Evolutionary conservation across 2,797 vertebrate species (phyloP).

Genomic region (Cryptoprocta ferox): DNA sequence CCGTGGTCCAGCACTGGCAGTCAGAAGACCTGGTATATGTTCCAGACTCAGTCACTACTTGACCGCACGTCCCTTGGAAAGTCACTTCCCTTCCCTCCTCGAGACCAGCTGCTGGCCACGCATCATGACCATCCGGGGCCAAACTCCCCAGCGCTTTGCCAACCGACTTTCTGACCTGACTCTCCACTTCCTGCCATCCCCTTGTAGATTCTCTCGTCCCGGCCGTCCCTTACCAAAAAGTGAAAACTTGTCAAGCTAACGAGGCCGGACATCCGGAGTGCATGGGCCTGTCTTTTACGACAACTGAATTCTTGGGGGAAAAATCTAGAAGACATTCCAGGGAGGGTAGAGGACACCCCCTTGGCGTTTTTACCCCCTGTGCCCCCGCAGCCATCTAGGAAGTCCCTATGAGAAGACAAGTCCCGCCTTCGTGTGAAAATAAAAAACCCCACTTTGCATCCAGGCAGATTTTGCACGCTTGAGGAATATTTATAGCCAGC

Average conservation of each 20-base stretch:
- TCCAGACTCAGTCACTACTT: neutral
- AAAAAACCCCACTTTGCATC: neutral
- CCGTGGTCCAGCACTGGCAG: no score
- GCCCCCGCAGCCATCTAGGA: accelerated
- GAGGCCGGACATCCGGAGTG: neutral
- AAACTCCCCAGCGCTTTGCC: neutral
- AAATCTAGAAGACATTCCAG: neutral
- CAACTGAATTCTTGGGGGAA: neutral
- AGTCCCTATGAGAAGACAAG: neutral
- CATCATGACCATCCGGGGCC: accelerated
- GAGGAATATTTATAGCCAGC: constrained; percentile 56
- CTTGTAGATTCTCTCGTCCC: neutral
- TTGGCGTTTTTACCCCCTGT: no score
- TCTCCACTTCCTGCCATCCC: accelerated
- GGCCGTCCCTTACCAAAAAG: neutral
- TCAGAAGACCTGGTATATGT: neutral
- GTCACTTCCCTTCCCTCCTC: neutral
- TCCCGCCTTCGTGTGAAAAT: neutral
- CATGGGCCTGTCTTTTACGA: neutral
- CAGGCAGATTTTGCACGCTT: neutral
- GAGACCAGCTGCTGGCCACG: no score
- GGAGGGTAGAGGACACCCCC: neutral
- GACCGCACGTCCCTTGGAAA: accelerated
- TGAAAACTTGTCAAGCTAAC: neutral
- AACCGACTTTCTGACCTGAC: neutral